These are phyloP conservation scores for Yasuhikotakia modesta DNA, from an alignment of 2,797 vertebrate genomes.

Conservation along the genomic window DNA sequence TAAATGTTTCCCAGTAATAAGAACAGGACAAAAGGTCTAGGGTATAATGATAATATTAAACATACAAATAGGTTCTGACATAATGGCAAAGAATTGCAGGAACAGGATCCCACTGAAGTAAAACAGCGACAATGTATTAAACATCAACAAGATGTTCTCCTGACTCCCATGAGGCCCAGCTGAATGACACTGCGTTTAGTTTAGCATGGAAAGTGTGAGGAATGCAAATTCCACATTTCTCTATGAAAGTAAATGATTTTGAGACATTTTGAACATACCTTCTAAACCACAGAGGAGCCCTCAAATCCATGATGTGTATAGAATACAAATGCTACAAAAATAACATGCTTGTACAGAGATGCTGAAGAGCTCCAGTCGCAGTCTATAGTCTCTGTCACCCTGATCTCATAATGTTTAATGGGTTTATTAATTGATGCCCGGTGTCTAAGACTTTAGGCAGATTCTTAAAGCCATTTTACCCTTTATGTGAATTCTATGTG, in stretches of 20 bases:
- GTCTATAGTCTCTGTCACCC: not conserved
- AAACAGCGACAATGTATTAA: not conserved
- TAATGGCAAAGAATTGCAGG: conserved; percentile 11
- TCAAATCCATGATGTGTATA: not conserved
- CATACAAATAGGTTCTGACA: conserved; percentile 6
- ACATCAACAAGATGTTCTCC: conserved; percentile 13
- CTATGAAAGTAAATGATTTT: conserved; percentile 4
- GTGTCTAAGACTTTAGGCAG: too few species aligned
- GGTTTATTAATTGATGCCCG: not conserved
- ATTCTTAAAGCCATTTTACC: not conserved
- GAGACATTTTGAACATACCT: not conserved
- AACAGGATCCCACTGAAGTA: not conserved
- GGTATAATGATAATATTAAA: conserved; percentile 2
- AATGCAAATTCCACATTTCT: conserved; percentile 4
- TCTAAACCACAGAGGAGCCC: not conserved
- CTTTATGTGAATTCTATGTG: not conserved
- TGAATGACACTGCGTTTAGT: not conserved
- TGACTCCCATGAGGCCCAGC: conserved; percentile 3
- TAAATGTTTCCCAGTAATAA: conserved; percentile 13
- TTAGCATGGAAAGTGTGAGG: not conserved
- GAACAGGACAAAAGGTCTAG: conserved; percentile 6
- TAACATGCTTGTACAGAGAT: not conserved
- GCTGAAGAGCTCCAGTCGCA: not conserved
- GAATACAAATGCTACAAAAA: not conserved
- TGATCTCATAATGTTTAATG: not conserved